phyloP scores from a whole-genome alignment of 1,140 invertebrate species.

The Drosophila simulans region DNA sequence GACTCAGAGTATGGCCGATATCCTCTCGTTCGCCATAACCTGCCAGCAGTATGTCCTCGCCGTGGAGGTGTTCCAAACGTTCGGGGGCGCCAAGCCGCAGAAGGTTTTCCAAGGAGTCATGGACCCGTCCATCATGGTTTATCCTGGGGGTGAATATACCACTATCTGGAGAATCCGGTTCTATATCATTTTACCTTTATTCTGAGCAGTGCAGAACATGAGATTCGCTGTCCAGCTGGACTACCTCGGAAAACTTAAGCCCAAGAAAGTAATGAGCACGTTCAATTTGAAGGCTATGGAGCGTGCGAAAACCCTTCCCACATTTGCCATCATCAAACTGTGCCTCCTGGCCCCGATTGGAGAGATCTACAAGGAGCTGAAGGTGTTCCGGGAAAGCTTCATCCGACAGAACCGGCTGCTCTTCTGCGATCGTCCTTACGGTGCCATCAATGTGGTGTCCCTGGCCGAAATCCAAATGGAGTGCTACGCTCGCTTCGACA shows the following conservation, averaged over 20 bases:
- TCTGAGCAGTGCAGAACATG: constrained; percentile 45
- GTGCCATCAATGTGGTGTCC: background rate
- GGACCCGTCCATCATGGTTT: constrained; percentile 53
- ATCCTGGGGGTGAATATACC: constrained; percentile 42
- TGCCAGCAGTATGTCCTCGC: constrained; percentile 28
- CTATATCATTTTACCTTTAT: background rate
- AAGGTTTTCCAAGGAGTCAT: constrained; percentile 60
- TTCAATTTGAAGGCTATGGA: background rate
- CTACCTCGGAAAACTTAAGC: constrained; percentile 31
- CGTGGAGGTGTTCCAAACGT: constrained; percentile 36
- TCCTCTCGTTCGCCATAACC: constrained; percentile 23
- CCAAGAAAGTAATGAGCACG: background rate
- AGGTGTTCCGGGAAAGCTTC: constrained; percentile 52
- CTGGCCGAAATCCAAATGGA: constrained; percentile 25
- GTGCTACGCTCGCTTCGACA: constrained; percentile 45
- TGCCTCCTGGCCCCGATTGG: constrained; percentile 56
- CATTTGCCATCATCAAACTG: constrained; percentile 63
- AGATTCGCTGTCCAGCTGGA: constrained; percentile 63
- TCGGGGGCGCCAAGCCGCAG: background rate
- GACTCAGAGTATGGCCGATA: constrained; percentile 39
- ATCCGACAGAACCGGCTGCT: constrained; percentile 61
- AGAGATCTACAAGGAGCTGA: constrained; percentile 50
- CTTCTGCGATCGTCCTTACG: constrained; percentile 17
- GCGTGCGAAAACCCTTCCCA: constrained; percentile 2
- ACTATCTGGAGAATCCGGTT: background rate